Evolutionary conservation across 2,888 invertebrate species (phyloP).

Genomic region (Zonitis immaculata): DNA sequence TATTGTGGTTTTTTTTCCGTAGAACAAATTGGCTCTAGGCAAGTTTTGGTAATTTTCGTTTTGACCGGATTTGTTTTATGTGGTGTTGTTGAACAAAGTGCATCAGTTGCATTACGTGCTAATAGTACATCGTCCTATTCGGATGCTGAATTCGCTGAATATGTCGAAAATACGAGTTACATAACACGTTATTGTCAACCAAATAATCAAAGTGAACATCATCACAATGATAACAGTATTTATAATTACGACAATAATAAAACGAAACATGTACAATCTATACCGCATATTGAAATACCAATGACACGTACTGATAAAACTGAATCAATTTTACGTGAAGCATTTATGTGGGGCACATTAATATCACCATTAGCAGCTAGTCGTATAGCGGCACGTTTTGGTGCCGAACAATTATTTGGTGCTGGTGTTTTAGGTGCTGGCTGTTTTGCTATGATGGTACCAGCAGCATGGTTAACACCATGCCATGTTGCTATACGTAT

Average conservation of each 20-base stretch:
- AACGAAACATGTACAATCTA: constrained; percentile 43
- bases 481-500: constrained; percentile 54
- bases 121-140: constrained; percentile 48
- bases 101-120: constrained; percentile 54
- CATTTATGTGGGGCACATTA: constrained; percentile 56
- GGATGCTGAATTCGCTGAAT: constrained; percentile 49
- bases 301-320: constrained; percentile 54
- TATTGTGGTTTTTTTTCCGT: too few relatives aligned
- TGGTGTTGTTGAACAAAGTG: constrained; percentile 55
- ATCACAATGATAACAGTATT: constrained; percentile 29
- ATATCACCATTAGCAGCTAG: constrained; percentile 55
- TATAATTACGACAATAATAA: constrained; percentile 17
- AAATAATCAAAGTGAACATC: too few relatives aligned
- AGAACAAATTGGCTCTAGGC: constrained; percentile 51
- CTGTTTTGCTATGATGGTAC: constrained; percentile 52
- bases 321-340: constrained; percentile 54
- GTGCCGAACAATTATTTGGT: constrained; percentile 55
- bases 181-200: constrained; percentile 49
- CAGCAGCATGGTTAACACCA: constrained; percentile 56
- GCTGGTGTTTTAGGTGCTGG: constrained; percentile 56
- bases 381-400: constrained; percentile 54
- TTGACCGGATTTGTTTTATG: constrained; percentile 55
- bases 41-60: constrained; percentile 52
- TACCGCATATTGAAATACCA: constrained; percentile 50
- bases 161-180: constrained; percentile 50